These are phyloP conservation scores for Leucophenga varia DNA, from an alignment of 1,140 invertebrate genomes.

Conservation along the genomic window DNA sequence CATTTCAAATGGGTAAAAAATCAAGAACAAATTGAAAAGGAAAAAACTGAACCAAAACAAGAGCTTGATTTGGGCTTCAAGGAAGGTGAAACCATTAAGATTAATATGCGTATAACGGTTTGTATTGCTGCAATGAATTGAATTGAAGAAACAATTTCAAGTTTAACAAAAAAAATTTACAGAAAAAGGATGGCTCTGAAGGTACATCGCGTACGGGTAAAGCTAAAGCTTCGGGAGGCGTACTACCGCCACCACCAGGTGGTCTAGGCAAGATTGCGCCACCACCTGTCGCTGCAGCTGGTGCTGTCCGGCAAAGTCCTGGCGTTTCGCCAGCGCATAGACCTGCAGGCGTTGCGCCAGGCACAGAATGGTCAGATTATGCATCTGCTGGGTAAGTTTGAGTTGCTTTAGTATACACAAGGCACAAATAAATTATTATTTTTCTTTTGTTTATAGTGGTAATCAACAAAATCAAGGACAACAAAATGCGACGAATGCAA, in stretches of 20 bases:
- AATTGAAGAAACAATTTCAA: background rate
- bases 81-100: constrained; percentile 98
- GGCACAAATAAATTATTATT: background rate
- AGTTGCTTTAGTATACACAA: background rate
- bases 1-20: constrained; percentile 97
- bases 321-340: constrained; percentile 72
- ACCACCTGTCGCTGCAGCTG: constrained; percentile 78
- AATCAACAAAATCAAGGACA: constrained; percentile 53
- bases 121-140: constrained; percentile 34
- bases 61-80: constrained; percentile 96
- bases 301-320: constrained; percentile 63
- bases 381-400: constrained; percentile 65
- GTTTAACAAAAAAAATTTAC: too few relatives aligned
- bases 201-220: constrained; percentile 64
- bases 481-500: constrained; percentile 62
- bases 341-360: constrained; percentile 57
- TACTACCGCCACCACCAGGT: constrained; percentile 50
- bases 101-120: constrained; percentile 97
- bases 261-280: constrained; percentile 71
- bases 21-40: constrained; percentile 83
- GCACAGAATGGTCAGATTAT: constrained; percentile 78
- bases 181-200: constrained; percentile 89
- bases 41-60: constrained; percentile 73
- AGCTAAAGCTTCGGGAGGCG: constrained; percentile 56
- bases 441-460: constrained; percentile 43